Evolutionary conservation across 2,113 vertebrate genomes (phyloP).

Genomic region (Python bivittatus): DNA sequence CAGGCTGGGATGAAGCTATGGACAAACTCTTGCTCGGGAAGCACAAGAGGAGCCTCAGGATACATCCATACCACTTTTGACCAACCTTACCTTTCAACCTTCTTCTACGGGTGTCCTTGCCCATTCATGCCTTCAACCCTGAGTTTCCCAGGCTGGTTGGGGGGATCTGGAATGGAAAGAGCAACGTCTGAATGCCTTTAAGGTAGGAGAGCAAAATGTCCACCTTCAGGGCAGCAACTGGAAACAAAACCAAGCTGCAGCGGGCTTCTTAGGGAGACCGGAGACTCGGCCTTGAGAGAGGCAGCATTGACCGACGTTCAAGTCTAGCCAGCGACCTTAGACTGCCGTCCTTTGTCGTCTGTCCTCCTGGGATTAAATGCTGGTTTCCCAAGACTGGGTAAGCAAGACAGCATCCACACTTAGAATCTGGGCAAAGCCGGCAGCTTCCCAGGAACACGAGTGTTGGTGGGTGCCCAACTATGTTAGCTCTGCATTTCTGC

Average conservation of each 20-base stretch:
- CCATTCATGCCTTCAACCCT: not conserved
- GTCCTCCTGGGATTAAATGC: not conserved
- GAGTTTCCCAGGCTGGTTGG: not conserved
- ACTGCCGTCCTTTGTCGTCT: not conserved
- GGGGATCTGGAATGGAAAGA: not conserved
- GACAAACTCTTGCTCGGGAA: not conserved
- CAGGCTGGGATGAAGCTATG: not conserved
- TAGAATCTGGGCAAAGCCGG: conserved; percentile 8
- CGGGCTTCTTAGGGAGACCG: not conserved
- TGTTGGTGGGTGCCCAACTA: conserved; percentile 28
- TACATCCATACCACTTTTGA: not conserved
- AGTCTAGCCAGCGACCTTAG: not conserved
- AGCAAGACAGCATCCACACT: not conserved
- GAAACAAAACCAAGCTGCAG: not conserved
- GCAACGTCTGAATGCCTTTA: not conserved
- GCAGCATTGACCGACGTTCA: not conserved
- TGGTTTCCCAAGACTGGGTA: not conserved
- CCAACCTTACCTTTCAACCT: conserved; percentile 8
- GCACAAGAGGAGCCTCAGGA: not conserved
- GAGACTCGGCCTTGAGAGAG: not conserved
- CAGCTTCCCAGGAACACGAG: not conserved
- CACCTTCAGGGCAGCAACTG: not conserved
- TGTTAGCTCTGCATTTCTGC: not conserved
- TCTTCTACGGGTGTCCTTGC: not conserved
- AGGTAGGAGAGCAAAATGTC: not conserved